phyloP scores from a whole-genome alignment of 2,888 invertebrate genomes.

The Andrena bicolor region DNA sequence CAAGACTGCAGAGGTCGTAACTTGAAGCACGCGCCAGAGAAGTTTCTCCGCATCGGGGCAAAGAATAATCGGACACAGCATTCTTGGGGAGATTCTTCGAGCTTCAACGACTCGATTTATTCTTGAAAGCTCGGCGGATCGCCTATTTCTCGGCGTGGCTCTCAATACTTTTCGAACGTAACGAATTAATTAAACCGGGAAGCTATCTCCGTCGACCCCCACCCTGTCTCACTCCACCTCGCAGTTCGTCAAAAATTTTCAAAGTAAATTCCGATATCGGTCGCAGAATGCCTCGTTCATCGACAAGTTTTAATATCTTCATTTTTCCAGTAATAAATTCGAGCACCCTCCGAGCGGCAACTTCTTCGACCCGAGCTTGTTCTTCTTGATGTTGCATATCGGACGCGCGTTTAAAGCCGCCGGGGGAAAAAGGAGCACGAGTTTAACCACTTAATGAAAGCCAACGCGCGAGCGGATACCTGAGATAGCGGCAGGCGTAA shows the following conservation, averaged over 20 bases:
- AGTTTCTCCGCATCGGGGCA: slow-evolving; percentile 27
- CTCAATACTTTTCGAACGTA: slow-evolving; percentile 41
- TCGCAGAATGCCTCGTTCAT: slow-evolving; percentile 22
- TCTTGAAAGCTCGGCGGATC: slow-evolving; percentile 24
- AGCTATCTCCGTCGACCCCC: slow-evolving; percentile 23
- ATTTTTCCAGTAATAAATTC: slow-evolving; percentile 49
- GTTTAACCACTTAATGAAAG: slow-evolving; percentile 36
- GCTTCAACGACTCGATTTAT: slow-evolving; percentile 32
- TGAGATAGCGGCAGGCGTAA: slow-evolving; percentile 14
- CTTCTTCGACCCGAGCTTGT: slow-evolving; percentile 24
- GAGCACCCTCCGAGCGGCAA: slow-evolving; percentile 20
- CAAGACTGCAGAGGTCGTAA: slow-evolving; percentile 22
- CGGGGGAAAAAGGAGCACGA: slow-evolving; percentile 3
- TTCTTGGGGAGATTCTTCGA: slow-evolving; percentile 45
- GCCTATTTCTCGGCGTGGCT: slow-evolving; percentile 12
- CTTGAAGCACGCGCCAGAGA: slow-evolving; percentile 14
- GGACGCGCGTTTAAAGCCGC: slow-evolving; percentile 12
- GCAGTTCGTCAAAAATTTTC: slow-evolving; percentile 24
- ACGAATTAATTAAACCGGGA: slow-evolving; percentile 64
- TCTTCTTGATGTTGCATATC: slow-evolving; percentile 13
- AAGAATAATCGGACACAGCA: slow-evolving; percentile 45
- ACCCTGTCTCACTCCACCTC: background rate
- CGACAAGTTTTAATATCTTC: slow-evolving; percentile 52
- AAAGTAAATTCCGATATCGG: slow-evolving; percentile 43
- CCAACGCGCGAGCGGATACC: slow-evolving; percentile 17